Base-by-base conservation (phyloP, 2,888 invertebrate species). In the Macaria notata region DNA sequence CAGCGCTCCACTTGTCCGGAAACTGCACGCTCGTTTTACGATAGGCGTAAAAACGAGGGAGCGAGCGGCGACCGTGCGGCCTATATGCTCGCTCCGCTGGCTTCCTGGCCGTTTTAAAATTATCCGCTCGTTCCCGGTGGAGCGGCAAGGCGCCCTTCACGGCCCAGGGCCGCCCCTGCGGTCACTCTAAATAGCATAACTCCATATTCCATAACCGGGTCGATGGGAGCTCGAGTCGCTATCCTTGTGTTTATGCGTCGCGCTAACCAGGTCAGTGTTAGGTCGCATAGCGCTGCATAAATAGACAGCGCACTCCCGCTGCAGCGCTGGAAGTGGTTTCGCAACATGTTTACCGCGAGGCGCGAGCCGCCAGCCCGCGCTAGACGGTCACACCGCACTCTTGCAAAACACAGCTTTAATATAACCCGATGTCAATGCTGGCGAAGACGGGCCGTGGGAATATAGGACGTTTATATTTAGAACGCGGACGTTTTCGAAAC, bases 211-310 rank as follows among this genome's bases (percentile, higher is more conserved):
- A 72, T 71, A 75, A 75, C 71, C 78, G 71, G 73, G 74, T 76
- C 75, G 81, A 78, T 77, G 71, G 30, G 49, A 59, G 59, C 62
- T 54, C 49, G 62, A 71, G 73, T 77, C 70, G 78, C 76, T 79
- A 78, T 83, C 82, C 83, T 86, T 86, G 84, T 86, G 84, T 84
- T 84, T 83, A 85, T 79, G 83, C 83, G 81, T 78, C 76, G 82
- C 70, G 72, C 81, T 86, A 89, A 87, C 86, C 86, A 79, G 90
- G 89, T 89, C 90, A 90, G 89, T 90, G 89, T 88, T 90, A 90
- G 89, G 88, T 85, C 88, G 82, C 86, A 87, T 85, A 85, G 84
- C 83, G 77, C 81, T 84, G 86, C 87, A 84, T 81, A 88, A 88
- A 88, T 88, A 88, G 87, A 81, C 73, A 72, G 73, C 66, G 71